A percentile compares a stretch with the other conserved stretches of the same genome.
Conservation (phyloP, 1,140 invertebrate genomes). For the Ips nitidus region DNA sequence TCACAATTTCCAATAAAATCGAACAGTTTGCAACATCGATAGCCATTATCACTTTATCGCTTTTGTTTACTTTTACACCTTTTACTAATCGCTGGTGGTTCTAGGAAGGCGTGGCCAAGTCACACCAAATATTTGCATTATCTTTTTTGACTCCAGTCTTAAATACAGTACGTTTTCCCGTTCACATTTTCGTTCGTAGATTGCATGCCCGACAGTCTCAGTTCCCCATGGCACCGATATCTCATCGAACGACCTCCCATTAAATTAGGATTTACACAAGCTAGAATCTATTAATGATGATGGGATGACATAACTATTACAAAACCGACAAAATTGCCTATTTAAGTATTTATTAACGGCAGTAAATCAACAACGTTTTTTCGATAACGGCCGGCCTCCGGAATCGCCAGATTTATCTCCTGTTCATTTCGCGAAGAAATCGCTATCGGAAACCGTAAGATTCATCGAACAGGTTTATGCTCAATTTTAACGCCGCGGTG, state of each 20-base stretch:
- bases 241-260: no score
- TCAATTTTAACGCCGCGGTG: background rate
- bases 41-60: constrained; percentile 22
- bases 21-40: constrained; percentile 18
- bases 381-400: background rate
- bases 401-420: constrained; percentile 9
- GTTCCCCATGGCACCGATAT: no score
- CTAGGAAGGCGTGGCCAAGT: constrained; percentile 20
- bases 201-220: no score
- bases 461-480: constrained; percentile 12
- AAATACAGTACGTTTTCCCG: background rate
- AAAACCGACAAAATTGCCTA: background rate
- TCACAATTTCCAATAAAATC: constrained; percentile 19
- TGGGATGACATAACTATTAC: no score
- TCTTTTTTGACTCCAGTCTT: background rate
- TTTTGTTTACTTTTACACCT: constrained; percentile 26
- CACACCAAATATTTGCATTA: constrained; percentile 17
- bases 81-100: constrained; percentile 16
- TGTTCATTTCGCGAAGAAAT: constrained; percentile 9
- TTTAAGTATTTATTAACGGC: background rate
- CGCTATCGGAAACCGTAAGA: constrained; percentile 8
- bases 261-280: no score
- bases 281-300: no score
- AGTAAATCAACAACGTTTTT: constrained; percentile 3
- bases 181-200: no score